Evolutionary conservation across 2,888 invertebrate genomes (phyloP).

Genomic region (Drosophila falleni): DNA sequence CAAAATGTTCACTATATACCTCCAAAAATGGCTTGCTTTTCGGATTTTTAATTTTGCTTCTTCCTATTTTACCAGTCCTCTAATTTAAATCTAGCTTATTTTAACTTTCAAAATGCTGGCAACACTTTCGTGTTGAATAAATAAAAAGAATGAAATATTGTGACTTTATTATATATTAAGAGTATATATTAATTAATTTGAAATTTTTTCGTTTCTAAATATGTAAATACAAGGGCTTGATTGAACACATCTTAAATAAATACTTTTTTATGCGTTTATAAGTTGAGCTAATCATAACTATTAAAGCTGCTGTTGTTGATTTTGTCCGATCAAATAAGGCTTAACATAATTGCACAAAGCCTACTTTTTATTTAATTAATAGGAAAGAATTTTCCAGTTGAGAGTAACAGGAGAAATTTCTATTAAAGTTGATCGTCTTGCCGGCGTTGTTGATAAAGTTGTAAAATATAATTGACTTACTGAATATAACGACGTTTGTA

Average conservation of each 20-base stretch:
- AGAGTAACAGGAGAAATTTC: constrained; percentile 2
- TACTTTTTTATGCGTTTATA: not conserved
- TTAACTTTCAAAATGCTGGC: no score
- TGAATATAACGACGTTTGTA: not conserved
- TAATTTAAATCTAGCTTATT: no score
- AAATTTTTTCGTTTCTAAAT: no score
- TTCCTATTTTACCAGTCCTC: no score
- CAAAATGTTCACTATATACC: no score
- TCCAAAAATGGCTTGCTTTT: no score
- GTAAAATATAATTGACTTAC: constrained; percentile 6
- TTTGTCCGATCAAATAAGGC: not conserved
- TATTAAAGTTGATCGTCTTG: not conserved
- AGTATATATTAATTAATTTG: no score
- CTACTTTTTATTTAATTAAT: not conserved
- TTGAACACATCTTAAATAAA: not conserved
- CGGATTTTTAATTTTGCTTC: no score
- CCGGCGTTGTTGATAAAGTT: not conserved
- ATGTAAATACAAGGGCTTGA: not conserved
- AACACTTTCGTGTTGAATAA: no score
- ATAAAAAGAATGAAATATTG: no score
- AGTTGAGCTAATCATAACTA: not conserved
- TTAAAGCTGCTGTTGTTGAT: not conserved
- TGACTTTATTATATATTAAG: no score
- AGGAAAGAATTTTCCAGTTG: not conserved
- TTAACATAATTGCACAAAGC: not conserved